A percentile compares a stretch with the other conserved stretches of the same genome.
phyloP scores from a whole-genome alignment of 1,140 invertebrate species.

The Rhysida immarginata region DNA sequence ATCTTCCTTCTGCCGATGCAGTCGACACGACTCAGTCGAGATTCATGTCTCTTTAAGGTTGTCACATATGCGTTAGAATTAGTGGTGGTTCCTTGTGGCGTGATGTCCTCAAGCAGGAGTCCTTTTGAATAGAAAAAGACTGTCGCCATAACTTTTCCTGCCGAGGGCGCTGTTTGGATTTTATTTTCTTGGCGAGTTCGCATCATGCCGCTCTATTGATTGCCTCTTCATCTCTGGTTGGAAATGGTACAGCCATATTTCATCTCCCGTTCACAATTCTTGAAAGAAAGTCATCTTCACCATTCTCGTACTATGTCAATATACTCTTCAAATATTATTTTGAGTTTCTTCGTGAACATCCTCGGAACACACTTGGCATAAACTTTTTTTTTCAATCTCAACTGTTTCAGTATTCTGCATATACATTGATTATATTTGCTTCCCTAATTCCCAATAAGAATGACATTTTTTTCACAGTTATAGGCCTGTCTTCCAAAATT shows the following conservation, averaged over 20 bases:
- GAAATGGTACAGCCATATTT: slow-evolving; percentile 1
- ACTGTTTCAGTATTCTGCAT: too few relatives aligned
- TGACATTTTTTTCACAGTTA: too few relatives aligned
- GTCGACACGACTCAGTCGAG: slow-evolving; percentile 1
- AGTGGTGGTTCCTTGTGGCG: slow-evolving; percentile 7
- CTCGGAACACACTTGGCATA: slow-evolving; percentile 1
- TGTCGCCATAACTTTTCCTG: slow-evolving; percentile 11
- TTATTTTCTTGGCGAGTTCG: neutral
- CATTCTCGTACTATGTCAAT: neutral
- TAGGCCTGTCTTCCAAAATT: too few relatives aligned
- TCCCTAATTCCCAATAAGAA: too few relatives aligned
- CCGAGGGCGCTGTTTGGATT: slow-evolving; percentile 9
- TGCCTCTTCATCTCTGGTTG: neutral
- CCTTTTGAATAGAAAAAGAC: slow-evolving; percentile 10
- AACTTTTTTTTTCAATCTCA: neutral
- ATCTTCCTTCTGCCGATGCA: slow-evolving; percentile 2
- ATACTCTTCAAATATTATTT: neutral
- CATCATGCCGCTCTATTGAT: neutral
- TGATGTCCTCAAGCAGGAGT: slow-evolving; percentile 10
- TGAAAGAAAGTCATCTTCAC: slow-evolving; percentile 4
- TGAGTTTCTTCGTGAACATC: neutral
- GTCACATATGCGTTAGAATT: slow-evolving; percentile 6
- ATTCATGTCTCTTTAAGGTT: slow-evolving; percentile 2
- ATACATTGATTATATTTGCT: too few relatives aligned
- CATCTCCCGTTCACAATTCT: neutral